Percentiles rank a stretch among this genome's conserved stretches.
Evolutionary conservation across 2,888 invertebrate species (phyloP).

Genomic region (Amphiduros pacificus): DNA sequence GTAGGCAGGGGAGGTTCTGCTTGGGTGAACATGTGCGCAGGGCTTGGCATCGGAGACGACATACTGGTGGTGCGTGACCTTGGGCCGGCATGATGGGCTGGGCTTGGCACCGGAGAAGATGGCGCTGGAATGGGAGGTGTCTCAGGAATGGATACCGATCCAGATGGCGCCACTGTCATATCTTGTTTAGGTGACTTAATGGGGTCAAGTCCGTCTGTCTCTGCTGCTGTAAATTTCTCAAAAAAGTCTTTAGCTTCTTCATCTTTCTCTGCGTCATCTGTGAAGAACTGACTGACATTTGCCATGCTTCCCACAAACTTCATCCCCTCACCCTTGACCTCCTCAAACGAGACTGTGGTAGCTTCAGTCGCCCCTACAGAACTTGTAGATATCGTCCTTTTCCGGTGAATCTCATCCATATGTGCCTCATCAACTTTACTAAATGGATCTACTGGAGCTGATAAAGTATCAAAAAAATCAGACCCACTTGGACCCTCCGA

Average conservation of each 20-base stretch:
- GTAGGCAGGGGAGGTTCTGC: not conserved
- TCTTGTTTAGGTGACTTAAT: not conserved
- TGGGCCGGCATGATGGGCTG: not conserved
- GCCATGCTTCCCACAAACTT: constrained; percentile 21
- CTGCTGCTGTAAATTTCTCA: constrained; percentile 33
- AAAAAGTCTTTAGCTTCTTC: constrained; percentile 34
- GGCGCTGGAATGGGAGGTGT: constrained; percentile 3
- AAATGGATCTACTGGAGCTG: not conserved
- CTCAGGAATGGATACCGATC: not conserved
- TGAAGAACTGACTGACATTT: constrained; percentile 33
- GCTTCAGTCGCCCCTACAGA: constrained; percentile 16
- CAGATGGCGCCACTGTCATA: not conserved
- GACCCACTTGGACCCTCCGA: not conserved
- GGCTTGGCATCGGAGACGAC: constrained; percentile 25
- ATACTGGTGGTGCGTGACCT: constrained; percentile 10
- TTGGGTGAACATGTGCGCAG: constrained; percentile 6
- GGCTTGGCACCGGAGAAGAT: constrained; percentile 5
- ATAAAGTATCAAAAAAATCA: not conserved
- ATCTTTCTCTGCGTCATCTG: constrained; percentile 19
- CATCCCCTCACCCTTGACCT: constrained; percentile 21
- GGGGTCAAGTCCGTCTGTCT: constrained; percentile 9
- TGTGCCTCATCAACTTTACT: not conserved
- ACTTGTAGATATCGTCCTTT: not conserved
- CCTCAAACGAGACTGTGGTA: constrained; percentile 24
- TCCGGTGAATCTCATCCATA: not conserved